Base-by-base conservation (phyloP, 2,888 invertebrate genomes). In the Lasioglossum villosulum region DNA sequence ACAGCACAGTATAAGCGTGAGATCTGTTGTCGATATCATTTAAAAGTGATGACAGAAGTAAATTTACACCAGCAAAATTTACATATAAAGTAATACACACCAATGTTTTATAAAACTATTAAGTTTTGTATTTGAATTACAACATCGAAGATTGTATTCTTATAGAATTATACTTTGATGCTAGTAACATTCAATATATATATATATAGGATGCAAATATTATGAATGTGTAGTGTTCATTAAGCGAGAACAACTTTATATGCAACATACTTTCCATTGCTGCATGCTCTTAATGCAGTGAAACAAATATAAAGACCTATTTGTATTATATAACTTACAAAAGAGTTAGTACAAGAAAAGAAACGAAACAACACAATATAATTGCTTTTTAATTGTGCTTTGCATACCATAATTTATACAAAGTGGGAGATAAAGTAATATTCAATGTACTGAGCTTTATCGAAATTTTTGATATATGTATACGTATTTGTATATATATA, bases 61-160 rank as follows among this genome's bases (percentile, higher is more conserved):
- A 91, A 85, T 66, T 66, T 23, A 81, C 90, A 87, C 82, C 87
- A 89, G 88, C 88, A 89, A 87, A 91, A 87, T 88, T 90, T 90
- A 92, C 90, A 91, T 90, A 88, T 91, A 90, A 90, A 88, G 88
- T 90, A 91, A 90, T 82, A 88, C 91, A 88, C 91, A 88, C 83
- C 88, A 89, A 80, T 89, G 88, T 90, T 91, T 76, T 88, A 88
- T 89, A 89, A 90, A 87, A 83, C 82, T 82, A 83, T 90, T 89
- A 88, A 90, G 89, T 92, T 89, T 90, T 91, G 85, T 91, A 91
- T 90, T 89, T 86, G 85, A 82, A 86, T 89, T 89, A 89, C 83
- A 87, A 89, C 90, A 89, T 87, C 84, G 89, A 89, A 88, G 79
- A 87, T 88, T 86, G 84, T 87, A 88, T 86, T 82, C 82, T 89